Conservation (phyloP, 2,888 invertebrate species). For the Phortica magna region DNA sequence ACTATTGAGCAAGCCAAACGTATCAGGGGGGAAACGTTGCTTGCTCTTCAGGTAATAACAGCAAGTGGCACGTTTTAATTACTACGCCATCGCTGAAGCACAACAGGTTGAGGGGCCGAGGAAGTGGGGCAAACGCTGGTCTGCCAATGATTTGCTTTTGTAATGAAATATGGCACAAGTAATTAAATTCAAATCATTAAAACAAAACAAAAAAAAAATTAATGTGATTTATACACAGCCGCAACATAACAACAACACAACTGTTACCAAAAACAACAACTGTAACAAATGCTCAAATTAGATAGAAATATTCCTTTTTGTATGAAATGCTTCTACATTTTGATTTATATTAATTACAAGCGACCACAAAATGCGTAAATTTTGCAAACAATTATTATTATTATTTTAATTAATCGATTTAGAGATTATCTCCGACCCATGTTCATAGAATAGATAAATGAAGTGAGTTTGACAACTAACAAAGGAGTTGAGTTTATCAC, state of each 20-base stretch:
- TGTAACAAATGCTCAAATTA: conserved; percentile 40
- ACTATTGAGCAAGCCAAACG: conserved; percentile 1
- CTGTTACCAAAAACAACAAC: no score
- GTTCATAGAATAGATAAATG: no score
- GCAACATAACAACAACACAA: conserved; percentile 1
- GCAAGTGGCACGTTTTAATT: conserved; percentile 9
- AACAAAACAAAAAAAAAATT: conserved; percentile 4
- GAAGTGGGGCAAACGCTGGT: not conserved
- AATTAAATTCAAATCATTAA: conserved; percentile 66
- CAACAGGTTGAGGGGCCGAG: not conserved
- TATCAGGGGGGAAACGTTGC: not conserved
- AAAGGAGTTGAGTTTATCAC: no score
- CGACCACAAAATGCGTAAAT: not conserved
- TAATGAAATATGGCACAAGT: conserved; percentile 46
- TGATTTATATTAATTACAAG: not conserved
- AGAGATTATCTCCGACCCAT: not conserved
- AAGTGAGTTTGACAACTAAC: no score
- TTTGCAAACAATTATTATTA: not conserved
- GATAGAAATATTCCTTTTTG: not conserved
- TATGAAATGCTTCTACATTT: not conserved
- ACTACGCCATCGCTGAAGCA: not conserved
- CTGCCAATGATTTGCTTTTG: not conserved
- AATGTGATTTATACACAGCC: conserved; percentile 43
- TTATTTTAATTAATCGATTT: not conserved
- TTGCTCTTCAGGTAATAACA: not conserved